These are phyloP conservation scores for Cuniculus paca DNA, from an alignment of 2,797 vertebrate genomes.

Conservation along the genomic window DNA sequence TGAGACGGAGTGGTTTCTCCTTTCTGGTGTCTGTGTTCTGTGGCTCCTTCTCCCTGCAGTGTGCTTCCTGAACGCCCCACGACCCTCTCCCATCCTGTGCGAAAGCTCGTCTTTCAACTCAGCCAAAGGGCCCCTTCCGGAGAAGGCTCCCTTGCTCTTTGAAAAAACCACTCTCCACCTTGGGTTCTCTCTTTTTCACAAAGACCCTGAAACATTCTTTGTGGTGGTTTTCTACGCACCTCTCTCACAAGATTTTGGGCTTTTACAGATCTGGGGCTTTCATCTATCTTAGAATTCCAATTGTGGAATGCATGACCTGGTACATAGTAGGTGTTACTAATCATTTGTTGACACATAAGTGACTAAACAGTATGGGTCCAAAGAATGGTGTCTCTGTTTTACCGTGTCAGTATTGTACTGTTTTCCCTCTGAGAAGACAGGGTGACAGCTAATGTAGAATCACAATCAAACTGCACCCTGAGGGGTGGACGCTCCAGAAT, in stretches of 20 bases:
- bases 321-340: background rate
- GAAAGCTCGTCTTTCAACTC: background rate
- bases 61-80: background rate
- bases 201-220: background rate
- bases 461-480: background rate
- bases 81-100: background rate
- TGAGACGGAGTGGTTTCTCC: background rate
- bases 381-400: background rate
- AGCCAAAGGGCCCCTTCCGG: background rate
- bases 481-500: background rate
- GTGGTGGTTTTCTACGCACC: background rate
- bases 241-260: background rate
- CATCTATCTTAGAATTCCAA: background rate
- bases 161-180: background rate
- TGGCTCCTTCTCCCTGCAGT: background rate
- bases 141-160: background rate
- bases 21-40: background rate
- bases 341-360: background rate
- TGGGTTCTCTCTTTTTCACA: background rate
- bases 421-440: background rate
- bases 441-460: background rate
- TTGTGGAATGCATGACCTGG: background rate
- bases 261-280: background rate
- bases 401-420: background rate
- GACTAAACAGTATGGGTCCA: background rate